These are phyloP conservation scores for Hydrolagus colliei DNA, from an alignment of 2,797 vertebrate species.

Conservation along the genomic window DNA sequence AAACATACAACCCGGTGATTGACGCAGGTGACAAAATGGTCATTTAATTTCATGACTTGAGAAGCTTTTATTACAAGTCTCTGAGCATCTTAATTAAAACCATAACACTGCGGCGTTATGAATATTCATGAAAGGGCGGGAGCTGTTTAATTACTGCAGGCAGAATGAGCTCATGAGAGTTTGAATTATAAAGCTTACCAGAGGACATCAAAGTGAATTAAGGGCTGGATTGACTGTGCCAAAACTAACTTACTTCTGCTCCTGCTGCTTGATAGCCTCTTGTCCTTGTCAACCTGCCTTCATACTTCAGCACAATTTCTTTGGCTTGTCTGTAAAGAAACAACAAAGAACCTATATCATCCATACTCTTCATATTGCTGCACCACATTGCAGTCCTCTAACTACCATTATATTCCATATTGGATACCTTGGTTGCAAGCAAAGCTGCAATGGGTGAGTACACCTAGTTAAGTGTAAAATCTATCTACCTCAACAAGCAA, in stretches of 20 bases:
- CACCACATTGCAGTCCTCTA: not conserved
- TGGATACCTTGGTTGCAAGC: too few species aligned
- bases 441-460: too few species aligned
- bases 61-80: not conserved
- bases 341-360: not conserved
- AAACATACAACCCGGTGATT: not conserved
- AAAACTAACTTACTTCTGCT: slow-evolving; percentile 67
- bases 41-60: not conserved
- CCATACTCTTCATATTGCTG: not conserved
- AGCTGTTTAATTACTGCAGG: not conserved
- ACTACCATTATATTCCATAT: too few species aligned
- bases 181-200: not conserved
- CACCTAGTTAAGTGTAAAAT: too few species aligned
- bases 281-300: slow-evolving; percentile 86
- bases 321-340: slow-evolving; percentile 72
- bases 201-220: too few species aligned
- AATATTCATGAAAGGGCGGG: not conserved
- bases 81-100: not conserved
- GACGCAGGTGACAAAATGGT: not conserved
- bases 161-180: not conserved
- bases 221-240: too few species aligned
- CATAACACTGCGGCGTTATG: too few species aligned
- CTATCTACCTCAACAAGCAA: too few species aligned
- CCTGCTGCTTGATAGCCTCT: slow-evolving; percentile 93
- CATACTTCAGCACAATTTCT: slow-evolving; percentile 85